Conservation (phyloP, 2,797 vertebrate species). For the Aeoliscus strigatus region DNA sequence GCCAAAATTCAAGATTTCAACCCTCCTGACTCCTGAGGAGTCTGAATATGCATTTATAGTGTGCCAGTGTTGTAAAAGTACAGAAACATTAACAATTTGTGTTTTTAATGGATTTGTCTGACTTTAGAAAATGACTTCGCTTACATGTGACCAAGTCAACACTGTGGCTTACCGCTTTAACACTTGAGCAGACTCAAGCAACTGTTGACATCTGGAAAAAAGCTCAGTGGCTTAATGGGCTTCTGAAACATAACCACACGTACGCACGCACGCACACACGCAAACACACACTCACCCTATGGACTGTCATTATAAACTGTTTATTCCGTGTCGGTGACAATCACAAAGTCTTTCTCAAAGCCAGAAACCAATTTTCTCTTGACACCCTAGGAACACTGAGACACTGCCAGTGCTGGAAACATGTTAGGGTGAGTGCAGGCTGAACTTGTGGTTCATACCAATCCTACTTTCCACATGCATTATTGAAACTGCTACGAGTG, state of each 20-base stretch:
- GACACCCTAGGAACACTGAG: slow-evolving; percentile 24
- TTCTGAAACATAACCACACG: slow-evolving; percentile 40
- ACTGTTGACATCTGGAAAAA: slow-evolving; percentile 58
- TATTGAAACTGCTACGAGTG: slow-evolving; percentile 3
- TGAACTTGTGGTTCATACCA: slow-evolving; percentile 1
- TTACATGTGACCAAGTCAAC: slow-evolving; percentile 38
- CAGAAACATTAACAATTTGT: background rate
- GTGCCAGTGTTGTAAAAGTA: background rate
- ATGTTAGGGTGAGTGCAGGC: background rate
- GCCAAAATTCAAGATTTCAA: no score
- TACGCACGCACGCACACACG: slow-evolving; percentile 15
- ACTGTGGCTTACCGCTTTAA: slow-evolving; percentile 44
- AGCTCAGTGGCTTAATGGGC: slow-evolving; percentile 33
- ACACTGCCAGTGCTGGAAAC: slow-evolving; percentile 1
- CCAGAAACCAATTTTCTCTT: slow-evolving; percentile 28
- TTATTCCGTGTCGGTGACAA: slow-evolving; percentile 46
- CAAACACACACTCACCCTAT: slow-evolving; percentile 17
- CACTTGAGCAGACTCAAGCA: slow-evolving; percentile 27
- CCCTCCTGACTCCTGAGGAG: slow-evolving; percentile 14
- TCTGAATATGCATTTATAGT: background rate
- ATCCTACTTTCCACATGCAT: slow-evolving; percentile 11
- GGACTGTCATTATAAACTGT: slow-evolving; percentile 40
- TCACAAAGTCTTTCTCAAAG: slow-evolving; percentile 28
- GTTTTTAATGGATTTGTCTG: slow-evolving; percentile 7
- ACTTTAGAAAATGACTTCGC: slow-evolving; percentile 34